Evolutionary conservation across 2,113 vertebrate genomes (phyloP).

Genomic region (Oryzias woworae): DNA sequence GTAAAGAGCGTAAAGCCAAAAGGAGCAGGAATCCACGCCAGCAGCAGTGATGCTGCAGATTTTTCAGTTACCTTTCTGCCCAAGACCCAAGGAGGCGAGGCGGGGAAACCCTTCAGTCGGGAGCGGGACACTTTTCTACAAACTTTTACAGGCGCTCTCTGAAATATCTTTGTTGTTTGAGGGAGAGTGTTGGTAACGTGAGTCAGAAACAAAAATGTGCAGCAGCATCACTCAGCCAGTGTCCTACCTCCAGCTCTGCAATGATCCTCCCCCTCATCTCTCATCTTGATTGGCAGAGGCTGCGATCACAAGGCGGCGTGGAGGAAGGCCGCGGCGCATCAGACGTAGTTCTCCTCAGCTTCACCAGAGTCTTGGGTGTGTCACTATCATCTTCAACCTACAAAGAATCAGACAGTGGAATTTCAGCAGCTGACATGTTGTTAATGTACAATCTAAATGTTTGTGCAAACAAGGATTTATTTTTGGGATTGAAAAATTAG

Average conservation of each 20-base stretch:
- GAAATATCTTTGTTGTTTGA: slow-evolving; percentile 83
- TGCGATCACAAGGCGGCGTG: slow-evolving; percentile 89
- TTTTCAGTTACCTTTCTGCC: slow-evolving; percentile 85
- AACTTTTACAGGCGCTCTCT: slow-evolving; percentile 79
- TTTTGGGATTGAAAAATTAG: too few species aligned
- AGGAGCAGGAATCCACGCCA: slow-evolving; percentile 4
- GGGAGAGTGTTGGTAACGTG: slow-evolving; percentile 29
- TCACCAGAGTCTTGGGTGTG: slow-evolving; percentile 82
- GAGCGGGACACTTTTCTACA: slow-evolving; percentile 74
- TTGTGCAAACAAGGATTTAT: too few species aligned
- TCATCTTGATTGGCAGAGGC: slow-evolving; percentile 86
- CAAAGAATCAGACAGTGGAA: not conserved
- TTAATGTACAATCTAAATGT: too few species aligned
- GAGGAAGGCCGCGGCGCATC: slow-evolving; percentile 89
- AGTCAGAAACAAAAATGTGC: not conserved
- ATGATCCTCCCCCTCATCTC: slow-evolving; percentile 93
- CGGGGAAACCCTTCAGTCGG: slow-evolving; percentile 70
- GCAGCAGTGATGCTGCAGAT: slow-evolving; percentile 41
- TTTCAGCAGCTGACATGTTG: not conserved
- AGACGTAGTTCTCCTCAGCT: slow-evolving; percentile 86
- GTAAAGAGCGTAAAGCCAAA: not conserved
- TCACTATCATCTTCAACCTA: slow-evolving; percentile 83
- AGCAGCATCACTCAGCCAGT: rapidly evolving
- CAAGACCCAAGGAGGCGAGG: slow-evolving; percentile 73
- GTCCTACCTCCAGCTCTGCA: slow-evolving; percentile 90